phyloP scores from a whole-genome alignment of 1,140 invertebrate species.

The Drosophila orosa region DNA sequence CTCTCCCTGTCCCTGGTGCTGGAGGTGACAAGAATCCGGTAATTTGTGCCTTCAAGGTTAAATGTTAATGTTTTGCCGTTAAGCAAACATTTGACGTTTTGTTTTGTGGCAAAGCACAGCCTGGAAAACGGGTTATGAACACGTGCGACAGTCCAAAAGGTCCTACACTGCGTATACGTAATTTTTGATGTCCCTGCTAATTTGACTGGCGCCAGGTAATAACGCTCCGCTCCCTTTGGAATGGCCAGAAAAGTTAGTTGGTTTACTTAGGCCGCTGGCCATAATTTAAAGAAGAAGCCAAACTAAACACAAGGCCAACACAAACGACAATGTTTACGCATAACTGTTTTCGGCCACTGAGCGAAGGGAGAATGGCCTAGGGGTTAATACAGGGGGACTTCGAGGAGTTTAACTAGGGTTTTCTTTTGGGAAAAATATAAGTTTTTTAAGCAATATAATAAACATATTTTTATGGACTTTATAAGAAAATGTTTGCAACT shows the following conservation, averaged over 20 bases:
- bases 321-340: slow-evolving; percentile 43
- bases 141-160: slow-evolving; percentile 51
- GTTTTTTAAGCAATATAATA: background rate
- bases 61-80: slow-evolving; percentile 78
- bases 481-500: too few relatives aligned
- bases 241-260: slow-evolving; percentile 11
- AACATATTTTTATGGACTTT: too few relatives aligned
- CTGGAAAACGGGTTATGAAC: slow-evolving; percentile 64
- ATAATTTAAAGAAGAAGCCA: slow-evolving; percentile 58
- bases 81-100: slow-evolving; percentile 72
- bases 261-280: slow-evolving; percentile 63
- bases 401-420: too few relatives aligned
- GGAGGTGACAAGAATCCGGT: slow-evolving; percentile 76
- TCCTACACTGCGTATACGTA: slow-evolving; percentile 61
- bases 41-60: slow-evolving; percentile 79
- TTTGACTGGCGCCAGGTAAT: slow-evolving; percentile 57
- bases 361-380: slow-evolving; percentile 42
- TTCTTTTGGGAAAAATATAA: background rate
- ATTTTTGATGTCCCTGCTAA: slow-evolving; percentile 61
- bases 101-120: slow-evolving; percentile 9
- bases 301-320: slow-evolving; percentile 38
- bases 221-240: slow-evolving; percentile 19
- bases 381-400: slow-evolving; percentile 18
- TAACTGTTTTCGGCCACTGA: slow-evolving; percentile 51
- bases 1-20: background rate